Conservation (phyloP, 1,140 invertebrate genomes). For the Steinernema khuongi region DNA sequence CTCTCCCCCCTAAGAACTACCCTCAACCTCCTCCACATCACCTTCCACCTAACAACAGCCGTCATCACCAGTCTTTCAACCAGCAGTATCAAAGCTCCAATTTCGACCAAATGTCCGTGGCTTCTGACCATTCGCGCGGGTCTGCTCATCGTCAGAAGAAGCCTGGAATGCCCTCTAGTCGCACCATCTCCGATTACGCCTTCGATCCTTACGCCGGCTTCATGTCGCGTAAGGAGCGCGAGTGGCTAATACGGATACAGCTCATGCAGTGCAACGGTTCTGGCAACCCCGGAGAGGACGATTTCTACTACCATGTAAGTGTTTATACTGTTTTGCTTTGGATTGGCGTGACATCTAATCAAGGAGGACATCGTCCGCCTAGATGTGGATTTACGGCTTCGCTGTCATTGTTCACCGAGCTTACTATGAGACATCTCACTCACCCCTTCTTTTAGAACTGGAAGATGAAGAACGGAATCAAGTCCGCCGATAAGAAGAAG, state of each 20-base stretch:
- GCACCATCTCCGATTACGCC: conserved; percentile 52
- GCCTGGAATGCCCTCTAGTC: conserved; percentile 40
- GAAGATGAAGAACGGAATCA: conserved; percentile 1
- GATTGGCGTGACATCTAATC: no score
- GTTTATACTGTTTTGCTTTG: neutral
- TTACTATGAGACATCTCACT: no score
- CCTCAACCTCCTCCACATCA: conserved; percentile 13
- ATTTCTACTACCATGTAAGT: conserved; percentile 54
- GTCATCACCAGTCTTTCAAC: neutral
- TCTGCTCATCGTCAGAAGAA: neutral
- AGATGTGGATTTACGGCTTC: no score
- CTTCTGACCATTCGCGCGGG: neutral
- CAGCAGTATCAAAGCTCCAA: neutral
- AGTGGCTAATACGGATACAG: conserved; percentile 58
- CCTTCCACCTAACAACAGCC: neutral
- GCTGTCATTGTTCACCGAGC: no score
- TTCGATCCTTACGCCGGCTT: conserved; percentile 57
- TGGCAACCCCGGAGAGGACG: conserved; percentile 52
- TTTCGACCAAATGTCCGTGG: neutral
- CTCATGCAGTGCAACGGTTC: conserved; percentile 52
- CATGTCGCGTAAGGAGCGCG: conserved; percentile 56
- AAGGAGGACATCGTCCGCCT: no score
- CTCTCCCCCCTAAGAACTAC: neutral
- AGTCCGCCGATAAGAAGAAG: neutral
- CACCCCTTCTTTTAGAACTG: neutral